Percentiles rank a stretch among this genome's conserved stretches.
These are phyloP conservation scores for Orthosia gothica DNA, from an alignment of 2,888 invertebrate species.

Conservation along the genomic window DNA sequence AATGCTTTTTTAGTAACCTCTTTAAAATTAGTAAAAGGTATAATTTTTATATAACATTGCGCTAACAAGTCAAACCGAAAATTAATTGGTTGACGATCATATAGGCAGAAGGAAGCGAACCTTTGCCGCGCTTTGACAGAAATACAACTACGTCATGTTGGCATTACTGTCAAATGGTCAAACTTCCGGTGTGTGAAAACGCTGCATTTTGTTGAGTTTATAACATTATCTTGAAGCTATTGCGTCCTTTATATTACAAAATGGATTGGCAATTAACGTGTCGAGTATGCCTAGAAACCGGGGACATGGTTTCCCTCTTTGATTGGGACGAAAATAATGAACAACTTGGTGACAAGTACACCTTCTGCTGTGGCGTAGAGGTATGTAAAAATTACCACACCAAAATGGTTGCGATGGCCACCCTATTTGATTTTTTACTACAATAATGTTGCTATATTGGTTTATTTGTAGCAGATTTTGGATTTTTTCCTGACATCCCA, in stretches of 20 bases:
- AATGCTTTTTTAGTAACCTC: not conserved
- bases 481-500: slow-evolving; percentile 89
- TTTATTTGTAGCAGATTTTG: slow-evolving; percentile 80
- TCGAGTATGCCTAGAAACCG: slow-evolving; percentile 89
- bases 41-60: not conserved
- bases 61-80: not conserved
- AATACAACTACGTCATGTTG: slow-evolving; percentile 74
- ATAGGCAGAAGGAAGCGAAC: slow-evolving; percentile 43
- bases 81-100: not conserved
- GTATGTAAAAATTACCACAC: slow-evolving; percentile 88
- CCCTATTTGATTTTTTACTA: slow-evolving; percentile 87
- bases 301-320: slow-evolving; percentile 90
- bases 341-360: slow-evolving; percentile 90
- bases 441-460: slow-evolving; percentile 91
- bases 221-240: slow-evolving; percentile 62
- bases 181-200: slow-evolving; percentile 81
- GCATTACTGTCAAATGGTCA: slow-evolving; percentile 66
- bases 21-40: not conserved
- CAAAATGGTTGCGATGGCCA: slow-evolving; percentile 92
- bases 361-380: slow-evolving; percentile 89
- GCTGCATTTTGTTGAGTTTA: slow-evolving; percentile 74
- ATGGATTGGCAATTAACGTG: slow-evolving; percentile 92
- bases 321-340: slow-evolving; percentile 91
- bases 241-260: slow-evolving; percentile 69
- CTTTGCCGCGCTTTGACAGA: slow-evolving; percentile 54